phyloP scores from a whole-genome alignment of 2,797 vertebrate genomes.

The Lacerta bilineata region DNA sequence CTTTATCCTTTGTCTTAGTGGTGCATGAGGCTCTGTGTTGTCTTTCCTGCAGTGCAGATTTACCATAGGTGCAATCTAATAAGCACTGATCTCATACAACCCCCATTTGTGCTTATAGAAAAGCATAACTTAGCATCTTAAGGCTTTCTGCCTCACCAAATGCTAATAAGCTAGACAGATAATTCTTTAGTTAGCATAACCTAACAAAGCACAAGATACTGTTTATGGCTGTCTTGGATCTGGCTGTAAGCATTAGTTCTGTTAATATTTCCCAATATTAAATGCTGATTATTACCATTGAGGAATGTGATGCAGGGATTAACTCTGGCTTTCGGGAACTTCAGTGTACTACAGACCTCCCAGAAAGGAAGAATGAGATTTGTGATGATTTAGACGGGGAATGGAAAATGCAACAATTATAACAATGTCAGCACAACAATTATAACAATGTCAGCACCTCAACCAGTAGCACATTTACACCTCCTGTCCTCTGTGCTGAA shows the following conservation, averaged over 20 bases:
- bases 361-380: background rate
- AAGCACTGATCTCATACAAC: background rate
- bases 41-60: constrained; percentile 36
- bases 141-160: background rate
- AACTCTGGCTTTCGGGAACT: background rate
- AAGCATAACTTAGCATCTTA: background rate
- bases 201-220: background rate
- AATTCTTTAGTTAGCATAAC: constrained; percentile 12
- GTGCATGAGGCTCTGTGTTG: background rate
- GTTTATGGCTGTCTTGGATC: background rate
- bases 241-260: background rate
- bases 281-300: background rate
- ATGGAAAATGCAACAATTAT: background rate
- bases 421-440: background rate
- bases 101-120: background rate
- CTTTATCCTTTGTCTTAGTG: constrained; percentile 4
- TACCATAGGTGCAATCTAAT: constrained; percentile 18
- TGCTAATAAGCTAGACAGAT: background rate
- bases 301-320: constrained; percentile 7
- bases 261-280: background rate
- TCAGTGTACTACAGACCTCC: background rate
- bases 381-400: background rate
- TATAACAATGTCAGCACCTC: background rate
- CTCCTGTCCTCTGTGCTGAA: background rate
- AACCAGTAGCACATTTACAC: background rate